Evolutionary conservation across 2,797 vertebrate genomes (phyloP), one percentile per base, ranked within the genome.

Genomic region (Apodemus agrarius): DNA sequence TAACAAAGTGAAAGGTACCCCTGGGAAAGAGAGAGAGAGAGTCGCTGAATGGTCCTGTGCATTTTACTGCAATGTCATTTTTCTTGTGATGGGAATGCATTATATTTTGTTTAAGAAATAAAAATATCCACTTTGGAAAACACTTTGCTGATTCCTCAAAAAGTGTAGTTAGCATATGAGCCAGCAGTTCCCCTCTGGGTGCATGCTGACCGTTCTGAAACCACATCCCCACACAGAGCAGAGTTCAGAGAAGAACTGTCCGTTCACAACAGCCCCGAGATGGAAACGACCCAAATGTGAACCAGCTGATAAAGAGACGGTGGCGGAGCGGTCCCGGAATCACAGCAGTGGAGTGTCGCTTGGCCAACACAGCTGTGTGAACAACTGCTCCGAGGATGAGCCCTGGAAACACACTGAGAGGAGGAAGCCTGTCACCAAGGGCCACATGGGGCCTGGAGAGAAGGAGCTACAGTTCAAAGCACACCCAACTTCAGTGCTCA

Each of bases 241-340:
- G 16, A 69, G 46, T 52, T 86, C 65, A n/a, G 46, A 86, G 84
- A 52, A 69, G 43, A 86, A 8, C 31, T 31, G 52, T 69, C 31
- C 34, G 52, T 37, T 69, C 46, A 17, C 16, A 26, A 10, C 2
- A n/a, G 63, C 24, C 84, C 84, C 46, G n/a, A 54, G 46, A 24
- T 24, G 22, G 84, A 26, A 52, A 52, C 19, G 10, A 12, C 34
- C 5, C 65, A 8, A 16, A 16, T 17, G 13, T 14, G 43, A 49
- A 6, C 31, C 65, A 69, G 12, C 84, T 26, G 34, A n/a, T 24
- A n/a, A 43, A 8, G 61, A 69, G 31, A 69, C 3, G 14, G 19
- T 3, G 31, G 21, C 10, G 34, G n/a, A n/a, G n/a, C 2, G 24
- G 43, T 3, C 12, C 43, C 1, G 0, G 6, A 6, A 17, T 6